phyloP scores from a whole-genome alignment of 2,113 vertebrate species.

The Anguilla rostrata region DNA sequence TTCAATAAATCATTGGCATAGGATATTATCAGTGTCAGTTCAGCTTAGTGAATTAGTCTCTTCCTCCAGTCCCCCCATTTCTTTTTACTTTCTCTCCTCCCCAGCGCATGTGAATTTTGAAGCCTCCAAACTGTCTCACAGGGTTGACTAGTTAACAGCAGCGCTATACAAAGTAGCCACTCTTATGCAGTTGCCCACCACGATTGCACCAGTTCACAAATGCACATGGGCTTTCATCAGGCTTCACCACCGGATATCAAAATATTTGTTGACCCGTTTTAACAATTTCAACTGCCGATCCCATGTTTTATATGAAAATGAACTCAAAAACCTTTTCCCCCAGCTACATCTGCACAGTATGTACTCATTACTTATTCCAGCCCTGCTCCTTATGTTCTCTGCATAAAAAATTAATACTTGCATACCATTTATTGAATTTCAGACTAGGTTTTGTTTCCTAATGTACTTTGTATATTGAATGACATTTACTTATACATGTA shows the following conservation, averaged over 20 bases:
- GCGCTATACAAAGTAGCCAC: neutral
- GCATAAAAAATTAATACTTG: neutral
- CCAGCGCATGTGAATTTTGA: too few relatives aligned
- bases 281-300: neutral
- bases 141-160: neutral
- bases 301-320: neutral
- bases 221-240: neutral
- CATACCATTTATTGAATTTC: neutral
- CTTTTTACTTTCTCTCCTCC: neutral
- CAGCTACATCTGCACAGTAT: neutral
- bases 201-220: neutral
- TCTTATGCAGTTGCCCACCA: neutral
- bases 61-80: too few relatives aligned
- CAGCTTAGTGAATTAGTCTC: too few relatives aligned
- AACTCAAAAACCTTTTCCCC: neutral
- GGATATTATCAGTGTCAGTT: too few relatives aligned
- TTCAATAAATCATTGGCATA: too few relatives aligned
- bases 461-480: neutral
- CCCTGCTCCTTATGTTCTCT: neutral
- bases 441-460: neutral
- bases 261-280: neutral
- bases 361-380: neutral
- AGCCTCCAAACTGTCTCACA: neutral
- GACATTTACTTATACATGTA: neutral
- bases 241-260: neutral